Conservation (phyloP, 2,113 vertebrate species). For the Emberiza fucata region DNA sequence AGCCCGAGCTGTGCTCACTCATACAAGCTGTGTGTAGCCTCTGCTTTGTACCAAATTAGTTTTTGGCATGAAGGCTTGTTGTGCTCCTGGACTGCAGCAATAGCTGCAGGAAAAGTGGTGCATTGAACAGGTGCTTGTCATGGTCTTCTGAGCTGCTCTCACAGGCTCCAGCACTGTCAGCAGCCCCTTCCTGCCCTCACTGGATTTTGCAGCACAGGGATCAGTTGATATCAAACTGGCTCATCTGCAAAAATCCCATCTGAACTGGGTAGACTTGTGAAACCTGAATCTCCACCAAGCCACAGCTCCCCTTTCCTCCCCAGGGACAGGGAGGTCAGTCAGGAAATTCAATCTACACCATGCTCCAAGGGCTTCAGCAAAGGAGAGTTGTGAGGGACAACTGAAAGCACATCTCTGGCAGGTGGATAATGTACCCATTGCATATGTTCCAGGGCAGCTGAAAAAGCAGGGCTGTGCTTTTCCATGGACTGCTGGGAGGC, state of each 20-base stretch:
- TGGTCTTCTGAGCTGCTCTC: neutral
- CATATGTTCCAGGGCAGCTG: neutral
- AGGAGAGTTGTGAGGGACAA: neutral
- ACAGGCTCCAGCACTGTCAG: neutral
- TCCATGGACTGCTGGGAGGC: neutral
- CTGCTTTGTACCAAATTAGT: neutral
- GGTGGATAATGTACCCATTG: accelerated
- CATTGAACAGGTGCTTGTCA: accelerated
- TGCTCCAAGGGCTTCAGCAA: accelerated
- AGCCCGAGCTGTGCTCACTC: accelerated
- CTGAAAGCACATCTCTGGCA: neutral
- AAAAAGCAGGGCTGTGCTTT: neutral
- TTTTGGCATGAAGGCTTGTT: neutral
- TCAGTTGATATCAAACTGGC: neutral
- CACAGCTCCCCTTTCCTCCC: neutral
- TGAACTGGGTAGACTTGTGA: neutral
- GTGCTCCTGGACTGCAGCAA: neutral
- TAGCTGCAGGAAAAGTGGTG: neutral
- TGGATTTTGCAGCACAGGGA: neutral
- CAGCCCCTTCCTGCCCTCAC: neutral
- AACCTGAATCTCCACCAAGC: neutral
- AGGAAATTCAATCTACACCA: neutral
- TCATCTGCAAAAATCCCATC: neutral
- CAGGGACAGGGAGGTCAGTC: neutral
- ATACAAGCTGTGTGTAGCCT: neutral